Evolutionary conservation across 2,888 invertebrate species (phyloP), one percentile per base, ranked within the genome.

Genomic region (Bombylius discolor): DNA sequence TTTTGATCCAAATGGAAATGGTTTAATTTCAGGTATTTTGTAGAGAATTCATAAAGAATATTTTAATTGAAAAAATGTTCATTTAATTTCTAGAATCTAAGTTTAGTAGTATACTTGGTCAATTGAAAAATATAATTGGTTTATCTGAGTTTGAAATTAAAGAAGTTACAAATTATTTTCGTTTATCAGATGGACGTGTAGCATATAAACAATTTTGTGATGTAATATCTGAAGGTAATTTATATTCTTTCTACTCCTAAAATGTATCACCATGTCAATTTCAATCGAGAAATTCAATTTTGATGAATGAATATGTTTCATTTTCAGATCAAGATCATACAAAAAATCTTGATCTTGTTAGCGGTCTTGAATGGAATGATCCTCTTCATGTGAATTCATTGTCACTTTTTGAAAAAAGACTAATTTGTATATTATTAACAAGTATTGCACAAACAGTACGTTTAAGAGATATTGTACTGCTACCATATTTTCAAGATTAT

Each of bases 161-260:
- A 6, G 85, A 87, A 68, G 71, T 89, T 12, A 81, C 84, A 0
- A 85, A 87, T 72, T 88, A 87, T 76, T 89, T 88, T 75, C 80
- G 85, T 48, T 79, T 84, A n/a, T 83, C 83, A 61, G 88, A 89
- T 75, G 88, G 89, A 57, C 79, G 87, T 62, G 80, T 89, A 54
- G 79, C 83, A 56, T 89, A 89, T 71, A 80, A 81, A 5, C 87
- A 87, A 73, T 80, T 89, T 59, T 87, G 86, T 66, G 79, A 83
- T 69, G 79, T 87, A 61, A 82, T 88, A 58, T 83, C 69, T 55
- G 64, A 62, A 48, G 68, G 61, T 64, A 72, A 72, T 33, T 60
- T 64, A 64, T 23, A 12, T 3, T 3, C 2, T 8, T 39, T 8
- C 13, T n/a, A 13, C 46, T 23, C 23, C 23, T 23, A 23, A 23